Evolutionary conservation across 2,797 vertebrate genomes (phyloP).

Genomic region (Microctenopoma lineatum): DNA sequence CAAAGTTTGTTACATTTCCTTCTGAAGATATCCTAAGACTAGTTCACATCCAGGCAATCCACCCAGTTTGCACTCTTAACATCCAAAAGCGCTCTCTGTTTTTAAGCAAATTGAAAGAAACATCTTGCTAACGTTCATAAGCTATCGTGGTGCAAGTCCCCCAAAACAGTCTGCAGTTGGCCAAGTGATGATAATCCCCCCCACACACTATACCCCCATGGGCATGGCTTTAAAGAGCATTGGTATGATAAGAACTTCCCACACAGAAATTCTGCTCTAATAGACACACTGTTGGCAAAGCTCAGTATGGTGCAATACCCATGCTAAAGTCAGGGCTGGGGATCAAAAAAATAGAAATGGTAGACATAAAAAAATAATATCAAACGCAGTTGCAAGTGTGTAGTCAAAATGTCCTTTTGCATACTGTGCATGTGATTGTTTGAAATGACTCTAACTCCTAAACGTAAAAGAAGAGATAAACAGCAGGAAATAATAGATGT

Average conservation of each 20-base stretch:
- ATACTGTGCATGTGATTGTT: slow-evolving; percentile 1
- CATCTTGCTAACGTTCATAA: slow-evolving; percentile 24
- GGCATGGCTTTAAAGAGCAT: slow-evolving; percentile 55
- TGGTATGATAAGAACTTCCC: slow-evolving; percentile 62
- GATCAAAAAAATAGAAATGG: slow-evolving; percentile 39
- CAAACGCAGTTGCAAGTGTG: slow-evolving; percentile 11
- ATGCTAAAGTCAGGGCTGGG: slow-evolving; percentile 23
- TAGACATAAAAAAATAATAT: slow-evolving; percentile 21
- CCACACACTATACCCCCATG: slow-evolving; percentile 51
- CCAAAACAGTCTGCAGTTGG: slow-evolving; percentile 48
- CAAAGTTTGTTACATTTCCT: not conserved
- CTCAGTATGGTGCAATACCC: slow-evolving; percentile 41
- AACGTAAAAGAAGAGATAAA: not conserved
- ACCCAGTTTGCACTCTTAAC: not conserved
- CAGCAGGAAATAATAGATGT: not conserved
- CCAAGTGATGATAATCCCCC: slow-evolving; percentile 55
- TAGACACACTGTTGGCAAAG: slow-evolving; percentile 35
- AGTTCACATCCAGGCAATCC: slow-evolving; percentile 6
- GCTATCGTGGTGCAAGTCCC: slow-evolving; percentile 29
- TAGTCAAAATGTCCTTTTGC: slow-evolving; percentile 4
- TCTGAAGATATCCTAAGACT: not conserved
- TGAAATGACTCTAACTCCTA: not conserved
- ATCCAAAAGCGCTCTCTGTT: slow-evolving; percentile 16
- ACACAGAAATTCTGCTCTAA: slow-evolving; percentile 54
- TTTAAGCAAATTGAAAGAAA: slow-evolving; percentile 2